A percentile compares a stretch with the other conserved stretches of the same genome.
Conservation (phyloP, 2,888 invertebrate species). For the Metopia argyrocephala region DNA sequence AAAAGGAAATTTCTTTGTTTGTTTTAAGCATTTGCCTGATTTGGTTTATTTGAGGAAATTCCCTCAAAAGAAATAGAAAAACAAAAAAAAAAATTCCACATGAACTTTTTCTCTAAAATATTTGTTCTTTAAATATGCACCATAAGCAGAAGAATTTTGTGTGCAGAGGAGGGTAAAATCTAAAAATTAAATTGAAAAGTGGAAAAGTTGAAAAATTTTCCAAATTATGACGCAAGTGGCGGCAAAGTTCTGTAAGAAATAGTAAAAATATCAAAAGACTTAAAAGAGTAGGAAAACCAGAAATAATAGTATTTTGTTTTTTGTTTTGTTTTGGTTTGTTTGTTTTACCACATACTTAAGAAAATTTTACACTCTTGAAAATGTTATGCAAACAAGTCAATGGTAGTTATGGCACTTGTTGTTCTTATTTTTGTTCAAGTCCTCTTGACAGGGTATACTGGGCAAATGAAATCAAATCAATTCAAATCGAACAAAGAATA, state of each 20-base stretch:
- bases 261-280: not conserved
- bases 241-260: conserved; percentile 47
- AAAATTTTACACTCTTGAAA: conserved; percentile 55
- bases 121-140: not conserved
- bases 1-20: conserved; percentile 59
- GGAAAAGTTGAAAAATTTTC: conserved; percentile 51
- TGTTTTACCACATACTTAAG: conserved; percentile 55
- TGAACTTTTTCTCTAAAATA: conserved; percentile 34
- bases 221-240: conserved; percentile 62
- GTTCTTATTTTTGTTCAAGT: conserved; percentile 1
- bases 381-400: conserved; percentile 41
- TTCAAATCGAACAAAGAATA: conserved; percentile 17
- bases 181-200: conserved; percentile 36
- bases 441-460: conserved; percentile 3
- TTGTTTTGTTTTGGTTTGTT: no score
- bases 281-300: not conserved
- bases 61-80: conserved; percentile 14
- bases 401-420: not conserved
- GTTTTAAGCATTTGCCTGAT: conserved; percentile 57
- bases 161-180: not conserved
- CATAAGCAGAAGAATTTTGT: not conserved
- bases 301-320: conserved; percentile 10
- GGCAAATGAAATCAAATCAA: conserved; percentile 30
- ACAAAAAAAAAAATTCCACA: conserved; percentile 42
- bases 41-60: conserved; percentile 35